These are phyloP conservation scores for Labeo calbasu DNA, from an alignment of 2,797 vertebrate genomes.

Conservation along the genomic window DNA sequence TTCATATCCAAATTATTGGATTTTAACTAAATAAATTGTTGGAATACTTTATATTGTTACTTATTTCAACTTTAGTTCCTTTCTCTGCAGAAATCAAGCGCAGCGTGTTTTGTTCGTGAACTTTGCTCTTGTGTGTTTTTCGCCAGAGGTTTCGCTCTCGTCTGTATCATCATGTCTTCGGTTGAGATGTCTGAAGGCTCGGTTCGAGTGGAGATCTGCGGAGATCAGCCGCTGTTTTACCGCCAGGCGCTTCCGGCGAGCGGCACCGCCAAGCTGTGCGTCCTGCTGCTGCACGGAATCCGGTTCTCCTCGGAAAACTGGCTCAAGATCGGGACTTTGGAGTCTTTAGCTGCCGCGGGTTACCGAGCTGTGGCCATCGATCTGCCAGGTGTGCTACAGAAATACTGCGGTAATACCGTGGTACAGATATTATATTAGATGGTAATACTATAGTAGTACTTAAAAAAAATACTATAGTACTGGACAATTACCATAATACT, in stretches of 20 bases:
- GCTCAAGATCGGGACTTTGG: conserved; percentile 85
- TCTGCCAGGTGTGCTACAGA: conserved; percentile 83
- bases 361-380: conserved; percentile 89
- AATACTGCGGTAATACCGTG: neutral
- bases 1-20: neutral
- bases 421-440: neutral
- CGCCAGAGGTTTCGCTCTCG: neutral
- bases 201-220: conserved; percentile 76
- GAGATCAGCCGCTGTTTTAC: conserved; percentile 84
- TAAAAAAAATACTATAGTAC: no score
- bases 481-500: neutral
- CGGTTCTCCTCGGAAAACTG: conserved; percentile 93
- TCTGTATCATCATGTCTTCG: conserved; percentile 75
- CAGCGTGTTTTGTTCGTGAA: neutral
- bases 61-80: neutral
- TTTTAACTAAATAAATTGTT: neutral
- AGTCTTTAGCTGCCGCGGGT: conserved; percentile 82
- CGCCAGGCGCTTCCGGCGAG: conserved; percentile 75
- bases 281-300: conserved; percentile 92
- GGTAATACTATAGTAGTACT: neutral
- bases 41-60: neutral
- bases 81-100: neutral
- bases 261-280: conserved; percentile 66
- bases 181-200: conserved; percentile 75
- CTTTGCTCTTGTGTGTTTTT: neutral